These are phyloP conservation scores for Dromas ardeola DNA, from an alignment of 2,113 vertebrate genomes.

Conservation along the genomic window DNA sequence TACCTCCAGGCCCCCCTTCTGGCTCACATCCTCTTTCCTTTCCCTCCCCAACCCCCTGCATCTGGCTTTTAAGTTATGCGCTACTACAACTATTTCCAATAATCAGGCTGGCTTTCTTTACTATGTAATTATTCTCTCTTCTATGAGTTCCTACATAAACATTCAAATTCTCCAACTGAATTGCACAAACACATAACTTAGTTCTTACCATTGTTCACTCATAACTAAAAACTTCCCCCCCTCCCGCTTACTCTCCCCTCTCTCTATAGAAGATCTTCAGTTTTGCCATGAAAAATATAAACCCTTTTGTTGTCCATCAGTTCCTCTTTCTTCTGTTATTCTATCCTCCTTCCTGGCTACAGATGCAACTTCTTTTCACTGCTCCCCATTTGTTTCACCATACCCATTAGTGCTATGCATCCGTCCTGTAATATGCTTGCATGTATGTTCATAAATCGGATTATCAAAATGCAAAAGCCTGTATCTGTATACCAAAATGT, in stretches of 20 bases:
- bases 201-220: background rate
- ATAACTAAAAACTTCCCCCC: background rate
- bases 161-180: background rate
- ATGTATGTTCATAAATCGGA: background rate
- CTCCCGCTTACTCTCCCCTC: background rate
- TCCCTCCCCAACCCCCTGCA: background rate
- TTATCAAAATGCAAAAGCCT: background rate
- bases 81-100: background rate
- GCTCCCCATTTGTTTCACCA: background rate
- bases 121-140: background rate
- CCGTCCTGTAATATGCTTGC: fast-evolving
- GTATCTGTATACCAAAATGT: background rate
- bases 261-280: background rate
- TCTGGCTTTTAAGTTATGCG: background rate
- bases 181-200: background rate
- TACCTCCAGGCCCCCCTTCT: background rate
- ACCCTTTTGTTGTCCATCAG: background rate
- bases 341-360: background rate
- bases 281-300: background rate
- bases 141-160: background rate
- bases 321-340: background rate
- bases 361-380: background rate
- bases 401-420: too few species aligned
- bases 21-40: background rate
- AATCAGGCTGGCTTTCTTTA: background rate